These are phyloP conservation scores for Heliconius eleuchia DNA, from an alignment of 1,140 invertebrate genomes.

Conservation along the genomic window DNA sequence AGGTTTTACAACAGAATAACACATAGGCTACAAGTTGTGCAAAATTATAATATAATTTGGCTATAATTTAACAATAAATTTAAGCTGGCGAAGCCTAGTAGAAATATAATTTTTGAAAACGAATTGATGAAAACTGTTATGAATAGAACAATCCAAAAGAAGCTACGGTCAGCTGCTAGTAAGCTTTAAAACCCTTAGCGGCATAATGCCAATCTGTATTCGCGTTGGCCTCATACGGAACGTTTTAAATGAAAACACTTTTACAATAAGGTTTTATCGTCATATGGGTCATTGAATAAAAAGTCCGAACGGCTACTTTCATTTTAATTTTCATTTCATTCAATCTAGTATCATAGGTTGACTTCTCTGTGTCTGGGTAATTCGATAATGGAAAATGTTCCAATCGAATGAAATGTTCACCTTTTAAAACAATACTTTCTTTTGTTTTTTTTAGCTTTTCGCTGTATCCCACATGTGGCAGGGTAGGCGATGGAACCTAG, in stretches of 20 bases:
- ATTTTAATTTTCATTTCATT: slow-evolving; percentile 41
- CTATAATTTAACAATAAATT: too few relatives aligned
- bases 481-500: too few relatives aligned
- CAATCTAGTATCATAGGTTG: slow-evolving; percentile 36
- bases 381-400: slow-evolving; percentile 34
- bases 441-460: neutral
- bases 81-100: neutral
- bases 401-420: slow-evolving; percentile 18
- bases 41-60: too few relatives aligned
- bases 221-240: slow-evolving; percentile 22
- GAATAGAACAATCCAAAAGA: neutral
- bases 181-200: slow-evolving; percentile 19
- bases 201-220: slow-evolving; percentile 34
- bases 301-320: slow-evolving; percentile 39
- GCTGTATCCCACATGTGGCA: too few relatives aligned
- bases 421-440: neutral
- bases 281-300: slow-evolving; percentile 42
- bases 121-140: neutral
- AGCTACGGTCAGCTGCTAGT: neutral
- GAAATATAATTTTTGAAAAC: neutral
- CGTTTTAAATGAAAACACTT: slow-evolving; percentile 38
- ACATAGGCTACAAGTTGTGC: too few relatives aligned
- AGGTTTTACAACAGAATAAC: too few relatives aligned
- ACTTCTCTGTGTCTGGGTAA: slow-evolving; percentile 33
- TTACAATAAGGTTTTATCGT: slow-evolving; percentile 43